These are phyloP conservation scores for Rhopalosiphum padi DNA, from an alignment of 1,140 invertebrate species.

Conservation along the genomic window DNA sequence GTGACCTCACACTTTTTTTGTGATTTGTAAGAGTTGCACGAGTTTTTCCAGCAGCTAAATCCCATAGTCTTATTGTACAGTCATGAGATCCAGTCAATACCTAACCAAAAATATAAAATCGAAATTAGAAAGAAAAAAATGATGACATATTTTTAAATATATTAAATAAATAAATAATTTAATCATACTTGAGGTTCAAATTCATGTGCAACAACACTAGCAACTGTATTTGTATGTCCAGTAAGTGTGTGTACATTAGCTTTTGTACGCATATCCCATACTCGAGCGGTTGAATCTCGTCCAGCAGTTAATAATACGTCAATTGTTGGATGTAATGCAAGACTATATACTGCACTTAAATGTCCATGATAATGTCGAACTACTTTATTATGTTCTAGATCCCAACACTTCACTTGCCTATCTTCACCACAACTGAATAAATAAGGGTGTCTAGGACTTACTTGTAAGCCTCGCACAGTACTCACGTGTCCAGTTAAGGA, in stretches of 20 bases:
- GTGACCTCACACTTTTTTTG: conserved; percentile 95
- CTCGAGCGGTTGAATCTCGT: conserved; percentile 92
- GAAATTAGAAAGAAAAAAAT: not conserved
- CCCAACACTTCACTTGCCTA: conserved; percentile 99
- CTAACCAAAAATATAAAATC: conserved; percentile 62
- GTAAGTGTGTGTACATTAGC: conserved; percentile 95
- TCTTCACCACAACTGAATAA: conserved; percentile 99
- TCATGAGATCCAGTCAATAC: conserved; percentile 84
- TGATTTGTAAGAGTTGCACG: conserved; percentile 97
- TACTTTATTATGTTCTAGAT: conserved; percentile 98
- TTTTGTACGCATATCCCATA: conserved; percentile 99
- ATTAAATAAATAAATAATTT: not conserved
- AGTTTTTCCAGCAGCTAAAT: conserved; percentile 94
- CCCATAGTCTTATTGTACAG: conserved; percentile 93
- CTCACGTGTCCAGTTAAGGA: conserved; percentile 98
- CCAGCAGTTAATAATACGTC: conserved; percentile 95
- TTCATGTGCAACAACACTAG: conserved; percentile 90
- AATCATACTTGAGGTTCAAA: conserved; percentile 85
- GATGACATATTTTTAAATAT: not conserved
- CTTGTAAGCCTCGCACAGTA: conserved; percentile 92
- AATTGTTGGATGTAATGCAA: conserved; percentile 94
- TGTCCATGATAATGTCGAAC: conserved; percentile 99
- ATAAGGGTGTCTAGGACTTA: conserved; percentile 95
- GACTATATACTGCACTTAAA: conserved; percentile 93
- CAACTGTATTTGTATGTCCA: conserved; percentile 98